Evolutionary conservation across 2,888 invertebrate genomes (phyloP).

Genomic region (Alcis repandata): DNA sequence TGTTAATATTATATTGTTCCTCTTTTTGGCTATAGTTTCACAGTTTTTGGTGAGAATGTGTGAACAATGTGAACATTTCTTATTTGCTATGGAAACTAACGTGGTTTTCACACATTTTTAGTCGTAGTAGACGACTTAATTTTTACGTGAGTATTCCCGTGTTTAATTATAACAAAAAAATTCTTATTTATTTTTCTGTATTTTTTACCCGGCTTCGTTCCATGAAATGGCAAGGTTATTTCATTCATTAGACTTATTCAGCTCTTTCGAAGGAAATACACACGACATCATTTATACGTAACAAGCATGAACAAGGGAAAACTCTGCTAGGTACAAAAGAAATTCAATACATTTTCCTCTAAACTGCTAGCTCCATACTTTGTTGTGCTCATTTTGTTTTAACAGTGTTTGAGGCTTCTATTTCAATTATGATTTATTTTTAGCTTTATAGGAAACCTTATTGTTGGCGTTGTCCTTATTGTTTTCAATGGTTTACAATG

Average conservation of each 20-base stretch:
- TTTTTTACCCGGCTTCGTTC: background rate
- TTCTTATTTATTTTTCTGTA: too few relatives aligned
- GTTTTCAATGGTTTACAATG: too few relatives aligned
- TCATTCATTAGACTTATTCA: background rate
- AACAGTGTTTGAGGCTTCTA: background rate
- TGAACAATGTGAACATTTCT: too few relatives aligned
- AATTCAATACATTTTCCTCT: conserved; percentile 10
- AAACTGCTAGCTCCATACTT: background rate
- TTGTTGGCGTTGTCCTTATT: background rate
- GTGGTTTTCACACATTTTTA: too few relatives aligned
- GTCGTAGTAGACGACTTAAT: too few relatives aligned
- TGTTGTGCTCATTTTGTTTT: conserved; percentile 12
- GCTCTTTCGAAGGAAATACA: conserved; percentile 7
- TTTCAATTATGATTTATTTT: conserved; percentile 3
- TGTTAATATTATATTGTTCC: too few relatives aligned
- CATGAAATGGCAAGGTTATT: conserved; percentile 2
- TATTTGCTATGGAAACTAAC: too few relatives aligned
- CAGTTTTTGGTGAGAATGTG: too few relatives aligned
- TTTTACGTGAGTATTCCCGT: too few relatives aligned
- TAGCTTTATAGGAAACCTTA: background rate
- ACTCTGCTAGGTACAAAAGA: conserved; percentile 5
- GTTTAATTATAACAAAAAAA: background rate
- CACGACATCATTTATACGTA: conserved; percentile 9
- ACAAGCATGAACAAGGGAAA: conserved; percentile 1
- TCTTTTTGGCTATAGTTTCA: too few relatives aligned